Percentiles rank a stretch among this genome's conserved stretches.
Evolutionary conservation across 2,797 vertebrate species (phyloP).

Genomic region (Astyanax mexicanus): DNA sequence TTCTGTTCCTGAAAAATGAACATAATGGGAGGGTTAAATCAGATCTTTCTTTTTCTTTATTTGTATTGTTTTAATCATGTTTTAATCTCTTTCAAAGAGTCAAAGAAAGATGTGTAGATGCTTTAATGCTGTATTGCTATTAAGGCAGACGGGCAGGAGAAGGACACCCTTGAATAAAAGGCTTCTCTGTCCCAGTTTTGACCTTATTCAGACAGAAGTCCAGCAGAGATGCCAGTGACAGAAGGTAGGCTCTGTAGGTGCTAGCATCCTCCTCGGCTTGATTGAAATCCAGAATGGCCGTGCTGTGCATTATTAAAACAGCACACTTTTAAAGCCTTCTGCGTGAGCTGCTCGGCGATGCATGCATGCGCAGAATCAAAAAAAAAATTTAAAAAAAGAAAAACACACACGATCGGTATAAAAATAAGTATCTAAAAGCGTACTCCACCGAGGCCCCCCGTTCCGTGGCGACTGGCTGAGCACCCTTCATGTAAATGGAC

Average conservation of each 20-base stretch:
- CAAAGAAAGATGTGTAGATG: neutral
- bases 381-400: too few species aligned
- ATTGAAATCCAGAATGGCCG: slow-evolving; percentile 28
- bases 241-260: slow-evolving; percentile 31
- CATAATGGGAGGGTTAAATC: too few species aligned
- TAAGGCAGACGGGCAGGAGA: neutral
- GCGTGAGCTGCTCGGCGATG: neutral
- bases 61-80: too few species aligned
- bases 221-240: slow-evolving; percentile 21
- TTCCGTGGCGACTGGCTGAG: slow-evolving; percentile 17
- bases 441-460: slow-evolving; percentile 4
- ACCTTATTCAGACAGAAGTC: slow-evolving; percentile 11
- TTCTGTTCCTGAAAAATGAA: too few species aligned
- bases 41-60: too few species aligned
- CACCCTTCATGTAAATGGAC: slow-evolving; percentile 28
- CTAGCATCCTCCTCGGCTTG: neutral
- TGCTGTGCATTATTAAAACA: slow-evolving; percentile 17
- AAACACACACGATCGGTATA: neutral
- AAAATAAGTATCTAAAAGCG: slow-evolving; percentile 40
- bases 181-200: slow-evolving; percentile 27
- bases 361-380: slow-evolving; percentile 1
- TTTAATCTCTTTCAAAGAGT: neutral
- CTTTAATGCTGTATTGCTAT: neutral
- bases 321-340: slow-evolving; percentile 22
- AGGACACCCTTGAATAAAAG: slow-evolving; percentile 10